Base-by-base conservation (phyloP, 2,113 vertebrate genomes). In the Delphinapterus leucas region DNA sequence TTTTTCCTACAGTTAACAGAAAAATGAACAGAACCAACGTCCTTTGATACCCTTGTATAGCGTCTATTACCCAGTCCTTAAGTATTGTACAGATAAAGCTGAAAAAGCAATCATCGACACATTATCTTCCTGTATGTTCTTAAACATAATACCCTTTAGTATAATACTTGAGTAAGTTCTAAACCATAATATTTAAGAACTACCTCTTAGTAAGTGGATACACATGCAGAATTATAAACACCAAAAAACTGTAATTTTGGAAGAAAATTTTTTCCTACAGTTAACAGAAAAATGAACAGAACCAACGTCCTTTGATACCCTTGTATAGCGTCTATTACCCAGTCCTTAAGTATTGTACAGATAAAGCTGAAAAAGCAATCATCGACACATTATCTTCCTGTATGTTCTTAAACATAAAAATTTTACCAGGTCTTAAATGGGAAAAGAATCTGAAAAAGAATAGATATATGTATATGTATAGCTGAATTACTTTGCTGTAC, bases 261-360 rank as follows among this genome's bases (percentile, higher is more conserved):
- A 91, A 61, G 70, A 86, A 87, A 77, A 82, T 9, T 5, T 26
- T 25, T 53, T 58, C 36, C 23, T 20, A 41, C n/a, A 36, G 20
- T 86, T 85, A 92, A 92, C 11, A 88, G 26, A 82, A 90, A 95
- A 88, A 25, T 65, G 6, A 93, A 93, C 0, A 93, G 70, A 88
- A 70, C 23, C 70, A 90, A 74, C 8, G 41, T 80, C 47, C 80
- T 93, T 18, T 67, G 47, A 71, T 58, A 73, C 5, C 41, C 5
- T 20, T 80, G 8, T 63, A 89, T 1, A 71, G 12, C 47, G 4
- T 38, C 15, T 92, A 81, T 41, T 53, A 82, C 14, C 4, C 76
- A 88, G n/a, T 88, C 26, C 81, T 74, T 53, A 94, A 81, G 26
- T 95, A 84, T 67, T 95, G 82, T 73, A 92, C 63, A 91, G n/a